Evolutionary conservation across 1,140 invertebrate species (phyloP).

Genomic region (Gonioctena quinquepunctata): DNA sequence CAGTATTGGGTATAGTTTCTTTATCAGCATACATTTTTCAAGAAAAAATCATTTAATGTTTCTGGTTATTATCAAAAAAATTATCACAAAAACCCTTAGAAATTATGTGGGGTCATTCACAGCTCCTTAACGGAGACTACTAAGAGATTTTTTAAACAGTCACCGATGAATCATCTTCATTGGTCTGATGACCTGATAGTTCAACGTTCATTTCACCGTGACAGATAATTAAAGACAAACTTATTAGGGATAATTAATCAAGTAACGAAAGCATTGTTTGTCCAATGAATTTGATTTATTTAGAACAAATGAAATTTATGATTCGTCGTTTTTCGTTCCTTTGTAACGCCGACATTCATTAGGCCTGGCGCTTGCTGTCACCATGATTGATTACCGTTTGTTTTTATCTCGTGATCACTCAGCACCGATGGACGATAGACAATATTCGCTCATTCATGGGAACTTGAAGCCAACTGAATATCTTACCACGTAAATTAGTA

Average conservation of each 20-base stretch:
- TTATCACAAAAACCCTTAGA: too few species aligned
- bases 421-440: not conserved
- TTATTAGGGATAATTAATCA: slow-evolving; percentile 34
- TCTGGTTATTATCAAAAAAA: too few species aligned
- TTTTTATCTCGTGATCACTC: slow-evolving; percentile 17
- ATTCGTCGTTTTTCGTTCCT: slow-evolving; percentile 44
- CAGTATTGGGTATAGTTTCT: too few species aligned
- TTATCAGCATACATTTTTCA: too few species aligned
- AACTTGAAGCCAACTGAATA: too few species aligned
- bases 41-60: too few species aligned
- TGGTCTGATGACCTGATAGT: not conserved
- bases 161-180: not conserved
- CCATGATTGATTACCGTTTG: slow-evolving; percentile 44
- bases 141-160: too few species aligned
- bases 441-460: not conserved
- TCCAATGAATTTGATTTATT: slow-evolving; percentile 45
- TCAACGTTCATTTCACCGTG: not conserved
- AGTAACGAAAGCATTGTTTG: slow-evolving; percentile 35
- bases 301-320: slow-evolving; percentile 49
- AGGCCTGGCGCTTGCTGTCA: slow-evolving; percentile 42
- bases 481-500: too few species aligned
- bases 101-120: too few species aligned
- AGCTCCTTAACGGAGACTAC: too few species aligned
- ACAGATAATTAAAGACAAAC: slow-evolving; percentile 15
- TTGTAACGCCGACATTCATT: slow-evolving; percentile 48